Base-by-base conservation (phyloP, 2,113 vertebrate species). In the Alligator mississippiensis region DNA sequence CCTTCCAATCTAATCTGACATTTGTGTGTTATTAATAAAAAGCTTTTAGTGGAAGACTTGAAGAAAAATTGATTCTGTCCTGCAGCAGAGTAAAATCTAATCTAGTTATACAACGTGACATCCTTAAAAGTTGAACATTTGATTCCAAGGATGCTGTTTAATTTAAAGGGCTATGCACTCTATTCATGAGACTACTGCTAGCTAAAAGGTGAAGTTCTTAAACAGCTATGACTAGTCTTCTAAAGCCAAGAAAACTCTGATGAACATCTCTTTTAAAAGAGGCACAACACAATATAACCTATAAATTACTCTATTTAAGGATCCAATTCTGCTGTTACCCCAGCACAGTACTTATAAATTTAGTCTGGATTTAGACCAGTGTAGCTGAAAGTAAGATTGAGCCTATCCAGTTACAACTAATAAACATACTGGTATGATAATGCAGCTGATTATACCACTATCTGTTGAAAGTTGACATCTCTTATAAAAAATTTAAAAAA, bases 11-110 rank as follows among this genome's bases (percentile, higher is more conserved):
- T 77, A 77, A 25, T 72, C 70, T 62, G 88, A 95, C 94, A 97
- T 97, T 97, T 97, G 81, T 97, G 81, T 0, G 80, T 93, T 96
- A 96, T 96, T 97, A 97, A 96, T 93, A 94, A 96, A 96, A 97
- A 90, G 76, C 94, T 90, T 95, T 84, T 90, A 57, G 92, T 95
- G 93, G 96, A 93, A 60, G 90, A 75, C 54, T 59, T 74, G 87
- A 58, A 79, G 84, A 90, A 81, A 92, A 96, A 96, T 77, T 88
- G 95, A 97, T 96, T 90, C 89, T 82, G 13, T 91, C 90, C 87
- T 92, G 81, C 10, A 66, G 85, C 84, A 90, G 84, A 89, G 80
- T 18, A 30, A 84, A 86, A 93, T 82, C 84, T 94, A 96, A 96
- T 95, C 93, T 77, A 77, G 85, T 92, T 68, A 91, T 72, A 17